Percentiles rank a stretch among this genome's conserved stretches.
phyloP scores from a whole-genome alignment of 2,113 vertebrate genomes.

The Tyto alba region DNA sequence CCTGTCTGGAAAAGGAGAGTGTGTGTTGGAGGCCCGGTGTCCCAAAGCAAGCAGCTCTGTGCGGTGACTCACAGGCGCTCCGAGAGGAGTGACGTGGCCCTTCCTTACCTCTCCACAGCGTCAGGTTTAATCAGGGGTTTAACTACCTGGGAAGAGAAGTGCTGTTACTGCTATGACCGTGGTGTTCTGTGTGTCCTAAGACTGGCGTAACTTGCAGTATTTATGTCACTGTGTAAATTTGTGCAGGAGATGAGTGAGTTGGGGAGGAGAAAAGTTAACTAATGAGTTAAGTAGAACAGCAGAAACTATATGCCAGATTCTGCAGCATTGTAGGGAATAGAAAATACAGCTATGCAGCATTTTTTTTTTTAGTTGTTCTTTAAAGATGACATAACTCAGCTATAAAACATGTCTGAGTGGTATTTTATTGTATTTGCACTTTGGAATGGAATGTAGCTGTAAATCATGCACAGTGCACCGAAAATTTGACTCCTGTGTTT shows the following conservation, averaged over 20 bases:
- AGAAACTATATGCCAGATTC: background rate
- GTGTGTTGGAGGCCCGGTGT: background rate
- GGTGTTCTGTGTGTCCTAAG: background rate
- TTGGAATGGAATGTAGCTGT: background rate
- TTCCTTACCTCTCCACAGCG: background rate
- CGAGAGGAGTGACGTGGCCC: background rate
- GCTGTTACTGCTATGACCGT: background rate
- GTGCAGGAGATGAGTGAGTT: background rate
- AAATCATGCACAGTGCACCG: background rate
- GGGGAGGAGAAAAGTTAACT: background rate
- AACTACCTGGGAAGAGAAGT: background rate
- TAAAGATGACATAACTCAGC: background rate
- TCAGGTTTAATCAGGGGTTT: background rate
- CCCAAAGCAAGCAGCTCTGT: background rate
- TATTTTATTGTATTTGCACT: background rate
- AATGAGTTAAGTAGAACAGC: background rate
- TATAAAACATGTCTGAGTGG: background rate
- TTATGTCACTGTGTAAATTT: background rate
- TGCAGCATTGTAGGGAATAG: background rate
- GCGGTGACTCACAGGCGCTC: background rate
- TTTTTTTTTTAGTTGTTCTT: background rate
- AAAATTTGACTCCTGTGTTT: background rate
- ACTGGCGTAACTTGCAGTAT: rapidly evolving
- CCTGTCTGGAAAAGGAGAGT: background rate
- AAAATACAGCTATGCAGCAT: background rate